Conservation (phyloP, 2,113 vertebrate genomes). For the Abramis brama region DNA sequence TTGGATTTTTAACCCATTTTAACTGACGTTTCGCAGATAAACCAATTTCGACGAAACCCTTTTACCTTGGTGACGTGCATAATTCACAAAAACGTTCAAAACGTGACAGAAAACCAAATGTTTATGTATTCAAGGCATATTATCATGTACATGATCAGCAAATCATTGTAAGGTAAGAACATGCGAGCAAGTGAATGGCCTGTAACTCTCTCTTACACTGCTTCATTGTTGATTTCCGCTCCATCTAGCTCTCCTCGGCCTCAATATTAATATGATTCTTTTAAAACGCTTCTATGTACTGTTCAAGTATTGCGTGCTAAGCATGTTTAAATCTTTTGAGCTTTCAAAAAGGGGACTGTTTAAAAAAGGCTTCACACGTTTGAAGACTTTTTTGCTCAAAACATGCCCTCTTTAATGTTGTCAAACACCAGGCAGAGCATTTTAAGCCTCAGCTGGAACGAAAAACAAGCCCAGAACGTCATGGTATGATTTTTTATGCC, state of each 20-base stretch:
- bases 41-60: neutral
- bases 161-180: neutral
- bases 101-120: neutral
- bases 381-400: slow-evolving; percentile 5
- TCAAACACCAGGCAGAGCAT: slow-evolving; percentile 24
- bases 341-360: slow-evolving; percentile 14
- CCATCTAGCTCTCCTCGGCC: neutral
- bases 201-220: neutral
- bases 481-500: slow-evolving; percentile 34
- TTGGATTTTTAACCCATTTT: neutral
- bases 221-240: neutral
- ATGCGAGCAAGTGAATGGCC: neutral
- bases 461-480: slow-evolving; percentile 37
- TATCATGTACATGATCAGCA: neutral
- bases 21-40: neutral
- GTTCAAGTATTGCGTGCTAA: slow-evolving; percentile 52
- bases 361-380: slow-evolving; percentile 28
- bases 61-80: neutral
- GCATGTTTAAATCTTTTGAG: slow-evolving; percentile 57
- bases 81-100: neutral
- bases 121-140: neutral
- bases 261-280: slow-evolving; percentile 41
- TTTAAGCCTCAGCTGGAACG: slow-evolving; percentile 28
- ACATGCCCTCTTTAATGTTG: slow-evolving; percentile 44
- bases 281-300: slow-evolving; percentile 44